Base-by-base conservation (phyloP, 2,888 invertebrate species). In the Cremastinae sp. region DNA sequence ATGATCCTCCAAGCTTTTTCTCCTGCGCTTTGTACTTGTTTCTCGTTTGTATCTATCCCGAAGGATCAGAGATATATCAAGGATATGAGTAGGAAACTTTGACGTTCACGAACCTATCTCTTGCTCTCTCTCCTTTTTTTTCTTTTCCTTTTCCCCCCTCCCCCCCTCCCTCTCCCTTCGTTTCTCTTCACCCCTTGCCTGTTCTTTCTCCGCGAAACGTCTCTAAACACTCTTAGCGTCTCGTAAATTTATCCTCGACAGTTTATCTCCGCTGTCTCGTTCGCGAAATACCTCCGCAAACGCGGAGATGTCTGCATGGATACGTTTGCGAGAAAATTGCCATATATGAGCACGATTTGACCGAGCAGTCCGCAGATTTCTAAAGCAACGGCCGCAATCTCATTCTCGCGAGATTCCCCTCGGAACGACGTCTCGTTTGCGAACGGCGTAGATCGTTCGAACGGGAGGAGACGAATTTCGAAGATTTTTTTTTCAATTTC, bases 171-270 rank as follows among this genome's bases (percentile, higher is more conserved):
- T 28, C 28, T 28, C 28, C 5, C 28, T 2, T 47, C 47, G 58
- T 62, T 47, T 62, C 28, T 28, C n/a, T 28, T 28, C 28, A 28
- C 5, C 28, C 5, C 28, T 28, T 5, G 28, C 28, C 5, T 5
- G 2, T 2, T 28, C 28, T 28, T 28, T 28, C 55, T 55, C 41
- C 65, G 12, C 22, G 18, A 10, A 64, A 78, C 78, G 51, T 78
- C 77, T 78, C 80, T 77, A 76, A 76, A 79, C 79, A 79, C 75
- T 79, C 76, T 80, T 79, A 76, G 74, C 79, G 79, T 80, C 79
- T 79, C 80, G 80, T 80, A 80, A 80, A 80, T 80, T 79, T 76
- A 80, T 79, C 74, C 79, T 78, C 79, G 80, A 80, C 80, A 79
- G 75, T 76, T 66, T 70, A 76, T 76, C 75, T 72, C 16, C 56